Base-by-base conservation (phyloP, 2,888 invertebrate genomes). In the Mythimna pallens region DNA sequence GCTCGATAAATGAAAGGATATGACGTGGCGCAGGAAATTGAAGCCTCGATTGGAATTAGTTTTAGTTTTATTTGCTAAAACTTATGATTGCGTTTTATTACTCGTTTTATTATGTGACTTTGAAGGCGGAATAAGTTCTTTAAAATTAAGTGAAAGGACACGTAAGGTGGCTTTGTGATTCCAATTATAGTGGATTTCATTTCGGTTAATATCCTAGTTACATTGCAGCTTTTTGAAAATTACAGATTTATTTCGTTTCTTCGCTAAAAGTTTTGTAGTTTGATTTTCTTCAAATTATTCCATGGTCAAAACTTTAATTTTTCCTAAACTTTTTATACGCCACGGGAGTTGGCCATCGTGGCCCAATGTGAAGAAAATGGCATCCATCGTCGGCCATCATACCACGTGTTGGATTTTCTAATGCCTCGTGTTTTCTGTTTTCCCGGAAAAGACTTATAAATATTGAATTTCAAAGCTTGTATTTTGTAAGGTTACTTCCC, bases 1-100 rank as follows among this genome's bases (percentile, higher is more conserved):
- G 91, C 82, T 90, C 90, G 80, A 90, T 90, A 89, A 80, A 54
- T 57, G 68, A 73, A 68, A 76, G 81, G 85, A 87, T 86, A 77
- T 84, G 80, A 86, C 86, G 83, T 89, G 82, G 83, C 77, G 63
- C 74, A 81, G 80, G 80, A 87, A 84, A 88, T 86, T 80, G 73
- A 72, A 79, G 61, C 57, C 70, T 69, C n/a, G 65, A 66, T 67
- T 58, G 70, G 58, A 70, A 78, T 71, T 69, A 59, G 22, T 75
- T 78, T 78, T 70, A 73, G 70, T 82, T 83, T 73, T 76, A 71
- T 76, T 73, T 73, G 62, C 52, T 6, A 74, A 64, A 59, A 64
- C 67, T 67, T 75, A 57, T n/a, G 54, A 67, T 65, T 68, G 43
- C 63, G 22, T 65, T 70, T 58, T 63, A 75, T 61, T 67, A 47